Conservation (phyloP, 2,888 invertebrate genomes). For the Xestobium rufovillosum region DNA sequence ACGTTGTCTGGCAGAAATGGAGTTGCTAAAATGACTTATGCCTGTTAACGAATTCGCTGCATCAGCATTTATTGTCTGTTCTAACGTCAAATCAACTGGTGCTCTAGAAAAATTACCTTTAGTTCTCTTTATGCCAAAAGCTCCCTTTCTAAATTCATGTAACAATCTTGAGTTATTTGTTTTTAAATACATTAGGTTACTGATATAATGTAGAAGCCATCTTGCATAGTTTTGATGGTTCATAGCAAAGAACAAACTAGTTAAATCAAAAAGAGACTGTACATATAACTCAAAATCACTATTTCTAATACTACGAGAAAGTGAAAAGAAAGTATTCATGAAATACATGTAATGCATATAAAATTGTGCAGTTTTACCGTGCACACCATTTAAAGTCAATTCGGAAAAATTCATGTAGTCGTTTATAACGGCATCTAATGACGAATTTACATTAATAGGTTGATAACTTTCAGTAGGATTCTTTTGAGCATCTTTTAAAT, state of each 20-base stretch:
- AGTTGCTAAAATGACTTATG: constrained; percentile 20
- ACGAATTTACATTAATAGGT: constrained; percentile 7
- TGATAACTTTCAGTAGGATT: constrained; percentile 2
- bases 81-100: constrained; percentile 18
- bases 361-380: constrained; percentile 8
- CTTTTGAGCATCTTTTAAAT: no score
- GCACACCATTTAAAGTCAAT: constrained; percentile 6
- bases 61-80: constrained; percentile 14
- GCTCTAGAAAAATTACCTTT: constrained; percentile 12
- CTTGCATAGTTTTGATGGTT: constrained; percentile 26
- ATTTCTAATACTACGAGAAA: constrained; percentile 22
- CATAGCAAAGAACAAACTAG: constrained; percentile 24
- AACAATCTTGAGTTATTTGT: constrained; percentile 21
- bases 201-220: constrained; percentile 16
- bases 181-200: constrained; percentile 24
- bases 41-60: constrained; percentile 15
- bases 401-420: constrained; percentile 6
- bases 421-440: constrained; percentile 7
- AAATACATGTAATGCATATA: constrained; percentile 11
- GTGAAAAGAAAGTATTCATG: constrained; percentile 15
- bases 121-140: constrained; percentile 27
- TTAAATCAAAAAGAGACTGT: constrained; percentile 24
- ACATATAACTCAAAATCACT: constrained; percentile 28
- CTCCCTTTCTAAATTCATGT: constrained; percentile 19
- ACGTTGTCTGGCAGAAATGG: constrained; percentile 30